A percentile compares a stretch with the other conserved stretches of the same genome.
phyloP scores from a whole-genome alignment of 2,888 invertebrate genomes.

The Gnatocerus cornutus region DNA sequence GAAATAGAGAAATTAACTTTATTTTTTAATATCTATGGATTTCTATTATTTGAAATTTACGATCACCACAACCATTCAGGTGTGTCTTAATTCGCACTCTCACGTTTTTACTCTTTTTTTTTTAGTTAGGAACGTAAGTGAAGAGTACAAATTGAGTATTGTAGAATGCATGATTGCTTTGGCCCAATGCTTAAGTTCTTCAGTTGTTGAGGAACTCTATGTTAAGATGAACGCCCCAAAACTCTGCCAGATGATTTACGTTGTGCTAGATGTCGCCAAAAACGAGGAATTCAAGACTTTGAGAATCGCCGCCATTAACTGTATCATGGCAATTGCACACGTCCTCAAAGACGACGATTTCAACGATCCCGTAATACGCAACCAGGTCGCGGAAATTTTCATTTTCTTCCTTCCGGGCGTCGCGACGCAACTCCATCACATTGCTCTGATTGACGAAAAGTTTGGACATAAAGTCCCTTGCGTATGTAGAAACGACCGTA shows the following conservation, averaged over 20 bases:
- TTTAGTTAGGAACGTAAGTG: constrained; percentile 75
- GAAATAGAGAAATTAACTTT: constrained; percentile 72
- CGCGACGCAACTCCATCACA: constrained; percentile 74
- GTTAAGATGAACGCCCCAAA: constrained; percentile 74
- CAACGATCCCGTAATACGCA: constrained; percentile 72
- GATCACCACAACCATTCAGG: constrained; percentile 73
- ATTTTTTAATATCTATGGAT: constrained; percentile 75
- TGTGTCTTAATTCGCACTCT: constrained; percentile 61
- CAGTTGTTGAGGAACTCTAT: constrained; percentile 75
- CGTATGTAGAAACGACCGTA: constrained; percentile 68
- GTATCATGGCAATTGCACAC: constrained; percentile 77
- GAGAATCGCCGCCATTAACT: constrained; percentile 74
- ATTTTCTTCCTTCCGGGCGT: constrained; percentile 80
- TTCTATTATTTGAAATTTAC: constrained; percentile 74
- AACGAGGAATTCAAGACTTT: constrained; percentile 78
- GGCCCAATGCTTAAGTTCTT: constrained; percentile 71
- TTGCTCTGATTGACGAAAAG: constrained; percentile 74
- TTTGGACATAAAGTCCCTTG: constrained; percentile 77
- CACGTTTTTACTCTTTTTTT: constrained; percentile 40
- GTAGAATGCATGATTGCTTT: constrained; percentile 74
- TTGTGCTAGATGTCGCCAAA: constrained; percentile 79
- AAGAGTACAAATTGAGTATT: constrained; percentile 78
- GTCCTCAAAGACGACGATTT: constrained; percentile 74
- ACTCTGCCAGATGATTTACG: constrained; percentile 79
- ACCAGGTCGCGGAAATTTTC: constrained; percentile 75